phyloP scores from a whole-genome alignment of 2,113 vertebrate genomes.

The Trochalopteron elliotii region DNA sequence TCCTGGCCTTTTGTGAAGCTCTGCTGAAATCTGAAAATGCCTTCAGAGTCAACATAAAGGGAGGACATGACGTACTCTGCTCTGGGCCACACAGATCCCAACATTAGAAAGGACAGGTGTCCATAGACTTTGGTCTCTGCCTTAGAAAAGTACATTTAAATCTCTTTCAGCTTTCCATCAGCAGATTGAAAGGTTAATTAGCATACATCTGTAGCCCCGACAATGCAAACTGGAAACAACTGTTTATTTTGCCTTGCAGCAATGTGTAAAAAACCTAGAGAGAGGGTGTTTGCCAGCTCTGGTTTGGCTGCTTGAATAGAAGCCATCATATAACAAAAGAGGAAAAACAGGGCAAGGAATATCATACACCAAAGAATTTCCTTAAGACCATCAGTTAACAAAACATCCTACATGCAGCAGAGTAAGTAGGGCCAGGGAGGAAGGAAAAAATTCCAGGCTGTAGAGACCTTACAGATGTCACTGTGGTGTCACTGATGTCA shows the following conservation, averaged over 20 bases:
- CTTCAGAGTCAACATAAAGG: constrained; percentile 5
- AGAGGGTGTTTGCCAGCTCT: constrained; percentile 33
- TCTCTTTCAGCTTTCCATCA: constrained; percentile 12
- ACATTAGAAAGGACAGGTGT: background rate
- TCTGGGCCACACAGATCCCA: background rate
- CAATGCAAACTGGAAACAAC: constrained; percentile 50
- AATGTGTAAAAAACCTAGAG: constrained; percentile 27
- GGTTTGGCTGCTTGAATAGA: constrained; percentile 27
- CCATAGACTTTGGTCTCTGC: background rate
- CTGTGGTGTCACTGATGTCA: background rate
- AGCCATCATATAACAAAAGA: background rate
- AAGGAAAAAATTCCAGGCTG: background rate
- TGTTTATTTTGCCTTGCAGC: constrained; percentile 63
- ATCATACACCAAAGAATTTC: background rate
- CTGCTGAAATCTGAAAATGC: constrained; percentile 17
- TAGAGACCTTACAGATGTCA: background rate
- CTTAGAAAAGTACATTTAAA: constrained; percentile 4
- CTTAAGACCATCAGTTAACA: background rate
- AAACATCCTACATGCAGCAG: background rate
- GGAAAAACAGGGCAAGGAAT: background rate
- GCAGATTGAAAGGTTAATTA: constrained; percentile 25
- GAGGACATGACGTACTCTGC: background rate
- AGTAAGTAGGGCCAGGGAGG: background rate
- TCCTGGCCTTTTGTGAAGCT: constrained; percentile 11
- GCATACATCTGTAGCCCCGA: constrained; percentile 5